Conservation (phyloP, 2,888 invertebrate genomes). For the Diaperis boleti region DNA sequence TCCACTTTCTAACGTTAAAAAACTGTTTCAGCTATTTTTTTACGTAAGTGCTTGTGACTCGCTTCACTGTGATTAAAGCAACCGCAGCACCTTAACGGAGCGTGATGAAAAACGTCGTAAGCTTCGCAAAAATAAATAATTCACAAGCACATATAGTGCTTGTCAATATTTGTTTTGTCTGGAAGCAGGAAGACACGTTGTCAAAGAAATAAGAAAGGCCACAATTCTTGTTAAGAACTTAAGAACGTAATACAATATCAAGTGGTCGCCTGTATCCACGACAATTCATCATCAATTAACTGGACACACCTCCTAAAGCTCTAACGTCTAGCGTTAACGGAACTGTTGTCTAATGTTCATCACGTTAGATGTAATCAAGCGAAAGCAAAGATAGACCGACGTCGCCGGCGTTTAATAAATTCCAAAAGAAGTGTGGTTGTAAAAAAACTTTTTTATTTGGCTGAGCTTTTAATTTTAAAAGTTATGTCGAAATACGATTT, state of each 20-base stretch:
- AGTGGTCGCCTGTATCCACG: not conserved
- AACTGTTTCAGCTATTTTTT: not conserved
- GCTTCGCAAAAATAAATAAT: no score
- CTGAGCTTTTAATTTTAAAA: no score
- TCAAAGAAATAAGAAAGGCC: not conserved
- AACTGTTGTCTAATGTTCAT: conserved; percentile 4
- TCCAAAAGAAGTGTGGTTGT: conserved; percentile 13
- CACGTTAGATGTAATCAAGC: conserved; percentile 1
- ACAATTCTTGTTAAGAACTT: conserved; percentile 5
- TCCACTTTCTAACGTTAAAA: not conserved
- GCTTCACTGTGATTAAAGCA: not conserved
- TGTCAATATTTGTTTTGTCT: no score
- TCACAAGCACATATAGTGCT: not conserved
- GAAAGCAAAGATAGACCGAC: conserved; percentile 4
- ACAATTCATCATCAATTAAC: conserved; percentile 18
- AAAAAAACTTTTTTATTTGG: no score
- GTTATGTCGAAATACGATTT: no score
- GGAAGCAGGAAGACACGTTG: not conserved
- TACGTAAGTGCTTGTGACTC: not conserved
- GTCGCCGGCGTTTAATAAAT: conserved; percentile 22
- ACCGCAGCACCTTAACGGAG: not conserved
- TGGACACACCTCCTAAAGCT: conserved; percentile 8
- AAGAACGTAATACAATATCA: conserved; percentile 12
- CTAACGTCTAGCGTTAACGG: conserved; percentile 3
- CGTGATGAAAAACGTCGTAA: not conserved